Conservation (phyloP, 2,113 vertebrate genomes). For the Suncus etruscus region DNA sequence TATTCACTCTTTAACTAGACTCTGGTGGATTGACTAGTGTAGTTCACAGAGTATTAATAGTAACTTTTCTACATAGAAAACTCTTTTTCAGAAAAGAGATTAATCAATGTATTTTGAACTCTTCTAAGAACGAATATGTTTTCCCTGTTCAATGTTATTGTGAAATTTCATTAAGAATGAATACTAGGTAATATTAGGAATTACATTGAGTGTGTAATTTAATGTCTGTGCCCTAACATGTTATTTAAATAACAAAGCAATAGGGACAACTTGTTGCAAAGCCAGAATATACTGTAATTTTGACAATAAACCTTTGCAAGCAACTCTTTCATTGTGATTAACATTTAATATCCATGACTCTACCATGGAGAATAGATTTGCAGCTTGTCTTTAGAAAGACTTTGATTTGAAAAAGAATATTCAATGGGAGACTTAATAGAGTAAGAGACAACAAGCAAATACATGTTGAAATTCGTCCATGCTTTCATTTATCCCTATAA, state of each 20-base stretch:
- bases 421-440: slow-evolving; percentile 19
- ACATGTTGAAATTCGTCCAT: slow-evolving; percentile 48
- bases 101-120: neutral
- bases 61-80: neutral
- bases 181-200: neutral
- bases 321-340: neutral
- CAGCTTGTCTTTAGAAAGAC: slow-evolving; percentile 58
- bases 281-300: slow-evolving; percentile 39
- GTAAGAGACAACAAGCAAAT: slow-evolving; percentile 60
- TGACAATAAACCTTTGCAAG: slow-evolving; percentile 23
- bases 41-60: neutral
- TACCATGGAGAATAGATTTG: slow-evolving; percentile 50
- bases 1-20: neutral
- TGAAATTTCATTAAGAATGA: slow-evolving; percentile 12
- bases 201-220: slow-evolving; percentile 15
- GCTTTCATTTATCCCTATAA: slow-evolving; percentile 65
- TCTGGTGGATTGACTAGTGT: neutral
- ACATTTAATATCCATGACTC: neutral
- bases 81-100: neutral
- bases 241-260: slow-evolving; percentile 28
- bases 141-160: too few species aligned
- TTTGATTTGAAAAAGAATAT: slow-evolving; percentile 69
- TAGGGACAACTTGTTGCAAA: slow-evolving; percentile 36
- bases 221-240: slow-evolving; percentile 4
- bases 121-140: neutral